Conservation (phyloP, 1,140 invertebrate genomes). For the Trichomalopsis sarcophagae region DNA sequence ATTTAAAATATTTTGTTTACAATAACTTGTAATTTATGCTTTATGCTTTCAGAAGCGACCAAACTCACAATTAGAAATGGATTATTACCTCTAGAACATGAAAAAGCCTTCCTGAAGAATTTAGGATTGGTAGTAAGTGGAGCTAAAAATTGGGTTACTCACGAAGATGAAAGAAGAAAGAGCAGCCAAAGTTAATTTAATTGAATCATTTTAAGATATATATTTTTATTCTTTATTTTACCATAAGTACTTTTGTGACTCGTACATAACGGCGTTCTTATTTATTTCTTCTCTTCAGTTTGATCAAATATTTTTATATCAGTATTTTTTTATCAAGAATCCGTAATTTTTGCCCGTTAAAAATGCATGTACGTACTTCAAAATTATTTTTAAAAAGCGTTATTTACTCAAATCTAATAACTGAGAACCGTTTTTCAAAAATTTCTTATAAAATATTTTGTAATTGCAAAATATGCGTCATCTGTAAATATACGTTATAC, state of each 20-base stretch:
- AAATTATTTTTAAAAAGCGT: too few species aligned
- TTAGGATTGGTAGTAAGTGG: neutral
- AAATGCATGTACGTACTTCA: too few species aligned
- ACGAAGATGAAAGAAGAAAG: neutral
- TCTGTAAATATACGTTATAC: too few species aligned
- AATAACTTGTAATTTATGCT: neutral
- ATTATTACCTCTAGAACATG: slow-evolving; percentile 40
- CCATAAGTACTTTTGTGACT: neutral
- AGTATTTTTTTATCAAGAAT: too few species aligned
- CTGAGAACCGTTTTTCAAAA: too few species aligned
- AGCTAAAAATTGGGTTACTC: slow-evolving; percentile 18
- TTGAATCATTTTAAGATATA: neutral
- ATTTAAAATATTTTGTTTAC: neutral
- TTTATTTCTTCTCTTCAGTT: neutral
- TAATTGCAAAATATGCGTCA: too few species aligned
- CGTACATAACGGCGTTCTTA: neutral
- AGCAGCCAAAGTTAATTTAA: neutral
- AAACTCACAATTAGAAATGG: slow-evolving; percentile 22
- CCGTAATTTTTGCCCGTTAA: too few species aligned
- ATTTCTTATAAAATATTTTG: too few species aligned
- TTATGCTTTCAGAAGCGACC: slow-evolving; percentile 25
- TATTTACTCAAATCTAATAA: too few species aligned
- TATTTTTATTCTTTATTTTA: neutral
- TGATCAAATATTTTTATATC: too few species aligned
- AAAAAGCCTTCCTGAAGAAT: slow-evolving; percentile 23